These are phyloP conservation scores for Arbacia lixula DNA, from an alignment of 53 echinoderm and acorn worm species.

Conservation along the genomic window DNA sequence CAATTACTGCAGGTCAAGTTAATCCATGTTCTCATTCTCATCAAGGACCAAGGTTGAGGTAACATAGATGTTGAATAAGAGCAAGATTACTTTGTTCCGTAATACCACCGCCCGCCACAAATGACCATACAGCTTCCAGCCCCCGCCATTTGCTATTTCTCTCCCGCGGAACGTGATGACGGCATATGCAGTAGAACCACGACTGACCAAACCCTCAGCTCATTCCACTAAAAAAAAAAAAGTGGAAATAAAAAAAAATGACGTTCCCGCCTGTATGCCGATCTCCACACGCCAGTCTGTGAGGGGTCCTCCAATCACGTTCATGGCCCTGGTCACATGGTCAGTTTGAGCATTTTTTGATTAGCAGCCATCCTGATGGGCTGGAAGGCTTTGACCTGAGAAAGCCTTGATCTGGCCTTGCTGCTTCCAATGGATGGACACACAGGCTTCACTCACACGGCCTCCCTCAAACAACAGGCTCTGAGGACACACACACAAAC, in stretches of 20 bases:
- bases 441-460: constrained; percentile 28
- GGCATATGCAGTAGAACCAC: constrained; percentile 1
- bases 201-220: constrained; percentile 13
- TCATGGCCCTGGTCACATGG: constrained; percentile 57
- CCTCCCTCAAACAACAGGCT: constrained; percentile 29
- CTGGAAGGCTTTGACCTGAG: constrained; percentile 51
- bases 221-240: background rate
- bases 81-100: constrained; percentile 21
- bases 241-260: constrained; percentile 3
- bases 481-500: constrained; percentile 26
- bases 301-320: constrained; percentile 54
- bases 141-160: background rate
- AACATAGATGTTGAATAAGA: constrained; percentile 38
- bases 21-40: constrained; percentile 32
- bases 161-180: too few relatives aligned
- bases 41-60: constrained; percentile 50
- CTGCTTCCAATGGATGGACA: constrained; percentile 29
- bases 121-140: background rate
- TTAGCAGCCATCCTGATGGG: constrained; percentile 26
- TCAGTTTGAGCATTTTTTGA: constrained; percentile 53
- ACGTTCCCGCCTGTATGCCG: constrained; percentile 53
- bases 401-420: constrained; percentile 34
- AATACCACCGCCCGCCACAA: background rate
- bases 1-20: constrained; percentile 41
- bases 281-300: constrained; percentile 34